Conservation (phyloP, 2,888 invertebrate species). For the Patella depressa region DNA sequence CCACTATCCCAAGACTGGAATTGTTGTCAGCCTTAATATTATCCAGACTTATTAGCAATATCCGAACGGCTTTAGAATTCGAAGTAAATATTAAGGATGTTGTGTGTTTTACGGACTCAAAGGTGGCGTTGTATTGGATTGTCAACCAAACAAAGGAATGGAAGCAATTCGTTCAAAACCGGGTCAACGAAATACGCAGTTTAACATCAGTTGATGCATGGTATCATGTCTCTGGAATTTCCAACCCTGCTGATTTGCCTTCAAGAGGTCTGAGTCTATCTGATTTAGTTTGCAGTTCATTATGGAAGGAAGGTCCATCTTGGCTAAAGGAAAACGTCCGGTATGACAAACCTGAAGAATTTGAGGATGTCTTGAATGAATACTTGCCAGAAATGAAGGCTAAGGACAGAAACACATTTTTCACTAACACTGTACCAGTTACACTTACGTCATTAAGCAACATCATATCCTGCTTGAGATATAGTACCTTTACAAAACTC, state of each 20-base stretch:
- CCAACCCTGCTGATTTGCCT: conserved; percentile 10
- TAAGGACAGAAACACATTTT: no score
- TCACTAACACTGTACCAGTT: no score
- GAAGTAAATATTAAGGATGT: not conserved
- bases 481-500: not conserved
- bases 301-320: not conserved
- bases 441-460: no score
- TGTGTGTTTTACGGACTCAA: not conserved
- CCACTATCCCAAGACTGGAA: not conserved
- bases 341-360: not conserved
- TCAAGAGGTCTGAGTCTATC: not conserved
- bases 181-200: conserved; percentile 1
- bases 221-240: not conserved
- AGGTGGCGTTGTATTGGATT: not conserved
- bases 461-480: not conserved
- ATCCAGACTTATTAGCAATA: not conserved
- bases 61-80: not conserved
- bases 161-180: conserved; percentile 4
- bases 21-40: not conserved
- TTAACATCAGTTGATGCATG: not conserved
- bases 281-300: not conserved
- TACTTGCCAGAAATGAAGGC: not conserved
- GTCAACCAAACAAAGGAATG: not conserved
- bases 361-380: not conserved
- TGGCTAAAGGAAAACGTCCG: not conserved